phyloP scores from a whole-genome alignment of 1,140 invertebrate species.

The Drosophila lowei region DNA sequence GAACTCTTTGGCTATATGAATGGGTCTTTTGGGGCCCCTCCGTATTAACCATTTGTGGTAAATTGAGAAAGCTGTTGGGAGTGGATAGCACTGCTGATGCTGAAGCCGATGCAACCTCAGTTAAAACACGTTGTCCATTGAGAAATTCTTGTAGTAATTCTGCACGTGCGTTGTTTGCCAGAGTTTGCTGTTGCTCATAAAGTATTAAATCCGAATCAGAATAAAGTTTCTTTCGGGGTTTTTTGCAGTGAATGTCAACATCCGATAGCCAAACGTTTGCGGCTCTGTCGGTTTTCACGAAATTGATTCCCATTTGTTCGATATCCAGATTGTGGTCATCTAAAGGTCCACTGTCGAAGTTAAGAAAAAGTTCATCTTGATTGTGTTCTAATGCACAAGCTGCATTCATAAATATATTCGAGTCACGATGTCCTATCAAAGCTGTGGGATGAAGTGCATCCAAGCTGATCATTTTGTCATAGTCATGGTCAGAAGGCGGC shows the following conservation, averaged over 20 bases:
- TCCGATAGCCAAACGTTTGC: conserved; percentile 6
- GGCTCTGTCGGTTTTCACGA: not conserved
- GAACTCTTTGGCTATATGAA: not conserved
- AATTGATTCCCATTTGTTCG: conserved; percentile 12
- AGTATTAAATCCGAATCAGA: conserved; percentile 60
- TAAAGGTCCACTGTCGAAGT: conserved; percentile 12
- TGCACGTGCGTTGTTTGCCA: conserved; percentile 63
- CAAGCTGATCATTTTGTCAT: conserved; percentile 14
- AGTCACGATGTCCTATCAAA: not conserved
- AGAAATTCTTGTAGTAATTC: conserved; percentile 69
- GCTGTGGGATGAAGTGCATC: not conserved
- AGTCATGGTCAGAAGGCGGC: conserved; percentile 14
- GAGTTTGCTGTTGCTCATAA: conserved; percentile 65
- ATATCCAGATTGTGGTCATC: conserved; percentile 28
- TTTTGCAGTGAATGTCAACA: conserved; percentile 1
- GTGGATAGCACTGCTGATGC: not conserved
- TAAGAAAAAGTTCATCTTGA: conserved; percentile 15
- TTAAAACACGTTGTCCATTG: conserved; percentile 57
- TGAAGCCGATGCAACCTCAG: conserved; percentile 45
- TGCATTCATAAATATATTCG: conserved; percentile 26
- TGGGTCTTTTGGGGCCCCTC: not conserved
- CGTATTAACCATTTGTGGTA: not conserved
- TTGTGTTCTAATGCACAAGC: conserved; percentile 9
- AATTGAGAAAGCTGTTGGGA: conserved; percentile 15
- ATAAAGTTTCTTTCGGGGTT: conserved; percentile 35